Conservation (phyloP, 2,888 invertebrate species). For the Cybosia mesomella region DNA sequence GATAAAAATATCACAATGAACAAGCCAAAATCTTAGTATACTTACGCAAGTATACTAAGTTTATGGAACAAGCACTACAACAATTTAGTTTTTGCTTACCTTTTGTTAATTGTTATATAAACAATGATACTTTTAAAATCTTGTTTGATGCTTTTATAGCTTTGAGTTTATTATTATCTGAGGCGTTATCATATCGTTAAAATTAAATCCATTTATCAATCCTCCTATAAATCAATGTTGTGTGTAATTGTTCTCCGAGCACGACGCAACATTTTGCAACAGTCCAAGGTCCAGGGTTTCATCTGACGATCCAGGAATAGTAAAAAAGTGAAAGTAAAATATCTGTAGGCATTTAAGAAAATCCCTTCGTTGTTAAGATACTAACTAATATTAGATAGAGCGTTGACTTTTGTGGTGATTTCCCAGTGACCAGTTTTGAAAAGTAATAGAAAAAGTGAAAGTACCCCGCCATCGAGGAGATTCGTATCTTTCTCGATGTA, state of each 20-base stretch:
- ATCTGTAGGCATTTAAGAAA: too few species aligned
- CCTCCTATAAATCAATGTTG: not conserved
- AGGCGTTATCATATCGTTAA: not conserved
- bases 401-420: too few species aligned
- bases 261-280: not conserved
- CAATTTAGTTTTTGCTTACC: not conserved
- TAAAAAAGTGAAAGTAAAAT: too few species aligned
- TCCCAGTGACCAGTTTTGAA: too few species aligned
- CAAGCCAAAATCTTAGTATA: not conserved
- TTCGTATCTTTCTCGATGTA: too few species aligned
- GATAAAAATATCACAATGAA: not conserved
- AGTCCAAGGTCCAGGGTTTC: not conserved
- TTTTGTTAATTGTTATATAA: not conserved
- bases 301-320: not conserved
- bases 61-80: not conserved
- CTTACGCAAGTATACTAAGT: too few species aligned
- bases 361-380: too few species aligned
- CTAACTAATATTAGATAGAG: too few species aligned
- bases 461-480: too few species aligned
- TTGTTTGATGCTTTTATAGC: slow-evolving; percentile 4
- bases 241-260: not conserved
- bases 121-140: slow-evolving; percentile 4
- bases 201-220: slow-evolving; percentile 2
- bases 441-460: too few species aligned
- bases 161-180: not conserved